Conservation (phyloP, 2,113 vertebrate genomes). For the Salvelinus fontinalis region DNA sequence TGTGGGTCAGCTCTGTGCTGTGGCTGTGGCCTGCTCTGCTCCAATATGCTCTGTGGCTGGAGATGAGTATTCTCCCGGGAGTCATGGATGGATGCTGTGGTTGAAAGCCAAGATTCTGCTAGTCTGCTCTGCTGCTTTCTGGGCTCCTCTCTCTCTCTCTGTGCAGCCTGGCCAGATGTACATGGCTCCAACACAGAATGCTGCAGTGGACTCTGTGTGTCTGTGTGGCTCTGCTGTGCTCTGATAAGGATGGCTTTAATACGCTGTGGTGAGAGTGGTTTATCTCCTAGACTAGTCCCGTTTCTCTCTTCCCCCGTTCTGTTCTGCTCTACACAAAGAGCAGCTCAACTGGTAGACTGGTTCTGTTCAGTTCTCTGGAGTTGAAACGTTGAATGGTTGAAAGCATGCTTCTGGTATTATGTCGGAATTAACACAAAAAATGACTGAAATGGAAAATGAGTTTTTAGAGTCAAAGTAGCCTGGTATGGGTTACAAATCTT, state of each 20-base stretch:
- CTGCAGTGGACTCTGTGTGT: background rate
- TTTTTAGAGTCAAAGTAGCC: background rate
- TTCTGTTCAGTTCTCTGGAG: background rate
- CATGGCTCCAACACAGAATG: background rate
- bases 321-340: background rate
- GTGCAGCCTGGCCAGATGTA: background rate
- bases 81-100: background rate
- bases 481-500: background rate
- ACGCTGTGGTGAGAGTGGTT: background rate
- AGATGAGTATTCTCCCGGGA: conserved; percentile 1
- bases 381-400: background rate
- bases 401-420: background rate
- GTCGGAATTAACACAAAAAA: background rate
- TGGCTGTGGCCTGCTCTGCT: background rate
- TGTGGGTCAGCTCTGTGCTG: background rate
- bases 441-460: background rate
- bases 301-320: background rate
- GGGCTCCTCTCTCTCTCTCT: background rate
- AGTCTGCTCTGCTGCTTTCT: background rate
- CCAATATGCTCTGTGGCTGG: background rate
- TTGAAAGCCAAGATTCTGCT: background rate
- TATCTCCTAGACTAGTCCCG: background rate
- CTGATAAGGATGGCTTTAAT: conserved; percentile 1
- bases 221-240: background rate
- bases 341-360: background rate